phyloP scores from a whole-genome alignment of 2,113 vertebrate species.

The Melanerpes aurifrons region DNA sequence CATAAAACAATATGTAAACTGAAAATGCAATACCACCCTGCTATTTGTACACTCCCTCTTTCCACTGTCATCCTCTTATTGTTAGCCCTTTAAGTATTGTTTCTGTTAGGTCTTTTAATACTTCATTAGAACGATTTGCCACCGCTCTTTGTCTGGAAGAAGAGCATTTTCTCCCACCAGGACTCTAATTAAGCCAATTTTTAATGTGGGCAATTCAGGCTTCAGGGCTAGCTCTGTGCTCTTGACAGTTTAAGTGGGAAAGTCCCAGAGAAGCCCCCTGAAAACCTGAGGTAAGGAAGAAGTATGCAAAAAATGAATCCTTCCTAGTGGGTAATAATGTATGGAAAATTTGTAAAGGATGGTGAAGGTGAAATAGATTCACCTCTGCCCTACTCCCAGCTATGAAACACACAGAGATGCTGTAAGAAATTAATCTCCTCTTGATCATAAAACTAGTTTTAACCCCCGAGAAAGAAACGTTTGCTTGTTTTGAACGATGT shows the following conservation, averaged over 20 bases:
- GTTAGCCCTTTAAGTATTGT: neutral
- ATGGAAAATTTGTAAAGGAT: neutral
- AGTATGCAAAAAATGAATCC: neutral
- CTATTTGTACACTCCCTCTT: neutral
- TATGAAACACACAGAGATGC: neutral
- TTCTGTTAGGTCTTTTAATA: neutral
- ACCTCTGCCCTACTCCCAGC: neutral
- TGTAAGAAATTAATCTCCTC: neutral
- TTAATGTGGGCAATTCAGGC: neutral
- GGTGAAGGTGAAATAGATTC: neutral
- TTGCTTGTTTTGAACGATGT: neutral
- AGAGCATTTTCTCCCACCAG: neutral
- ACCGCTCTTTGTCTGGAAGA: neutral
- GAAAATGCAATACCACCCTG: constrained; percentile 29
- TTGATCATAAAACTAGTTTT: neutral
- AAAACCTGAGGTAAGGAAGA: neutral
- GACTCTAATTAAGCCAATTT: neutral
- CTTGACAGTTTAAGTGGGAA: neutral
- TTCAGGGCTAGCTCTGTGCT: neutral
- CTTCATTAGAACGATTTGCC: constrained; percentile 1
- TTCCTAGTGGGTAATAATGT: neutral
- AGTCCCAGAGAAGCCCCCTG: neutral
- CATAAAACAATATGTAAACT: constrained; percentile 45
- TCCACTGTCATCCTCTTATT: constrained; percentile 27
- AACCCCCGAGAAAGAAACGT: neutral